A percentile compares a stretch with the other conserved stretches of the same genome.
These are phyloP conservation scores for Dromius quadrimaculatus DNA, from an alignment of 2,888 invertebrate species.

Conservation along the genomic window DNA sequence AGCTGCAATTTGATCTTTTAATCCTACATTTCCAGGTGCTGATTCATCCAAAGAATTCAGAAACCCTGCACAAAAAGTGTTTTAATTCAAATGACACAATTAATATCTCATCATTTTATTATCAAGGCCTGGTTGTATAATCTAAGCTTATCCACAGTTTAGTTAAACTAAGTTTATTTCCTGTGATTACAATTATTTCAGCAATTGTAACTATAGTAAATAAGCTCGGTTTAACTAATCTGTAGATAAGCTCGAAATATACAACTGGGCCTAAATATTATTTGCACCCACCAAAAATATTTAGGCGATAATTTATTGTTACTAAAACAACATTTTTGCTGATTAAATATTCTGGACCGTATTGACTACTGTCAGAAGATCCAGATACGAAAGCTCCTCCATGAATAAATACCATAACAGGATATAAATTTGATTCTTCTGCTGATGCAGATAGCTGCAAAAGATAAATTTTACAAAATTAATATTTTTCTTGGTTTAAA, in stretches of 20 bases:
- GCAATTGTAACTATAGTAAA: too few species aligned
- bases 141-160: too few species aligned
- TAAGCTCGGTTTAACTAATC: too few species aligned
- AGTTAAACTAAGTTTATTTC: too few species aligned
- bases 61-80: constrained; percentile 12
- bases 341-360: constrained; percentile 29
- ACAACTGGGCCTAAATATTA: not conserved
- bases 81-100: not conserved
- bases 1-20: constrained; percentile 35
- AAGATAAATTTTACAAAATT: not conserved
- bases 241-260: not conserved
- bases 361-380: not conserved
- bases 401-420: constrained; percentile 26
- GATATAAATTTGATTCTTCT: not conserved
- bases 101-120: not conserved
- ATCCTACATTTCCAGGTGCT: constrained; percentile 19
- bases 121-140: too few species aligned
- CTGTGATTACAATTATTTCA: too few species aligned
- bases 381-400: constrained; percentile 16
- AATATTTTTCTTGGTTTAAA: too few species aligned
- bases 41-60: not conserved
- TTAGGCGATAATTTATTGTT: constrained; percentile 19
- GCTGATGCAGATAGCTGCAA: not conserved
- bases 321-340: not conserved
- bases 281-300: constrained; percentile 31